phyloP scores from a whole-genome alignment of 2,888 invertebrate species.

The Marronus borbonicus region DNA sequence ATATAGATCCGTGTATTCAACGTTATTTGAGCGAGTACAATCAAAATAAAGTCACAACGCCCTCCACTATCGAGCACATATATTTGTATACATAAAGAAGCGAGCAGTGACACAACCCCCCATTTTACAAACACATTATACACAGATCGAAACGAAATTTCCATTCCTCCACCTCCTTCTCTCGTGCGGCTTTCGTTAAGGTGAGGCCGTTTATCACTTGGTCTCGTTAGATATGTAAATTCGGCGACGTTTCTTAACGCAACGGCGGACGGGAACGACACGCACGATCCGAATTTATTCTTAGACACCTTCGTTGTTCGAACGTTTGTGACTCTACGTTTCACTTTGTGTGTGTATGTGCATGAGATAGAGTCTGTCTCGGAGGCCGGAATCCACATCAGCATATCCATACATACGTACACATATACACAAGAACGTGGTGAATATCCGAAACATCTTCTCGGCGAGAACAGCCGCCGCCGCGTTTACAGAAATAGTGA shows the following conservation, averaged over 20 bases:
- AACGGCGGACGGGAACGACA: slow-evolving; percentile 41
- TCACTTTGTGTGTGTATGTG: not conserved
- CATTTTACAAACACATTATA: slow-evolving; percentile 10
- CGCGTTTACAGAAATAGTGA: slow-evolving; percentile 49
- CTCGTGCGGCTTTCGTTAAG: slow-evolving; percentile 45
- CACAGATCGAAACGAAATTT: slow-evolving; percentile 45
- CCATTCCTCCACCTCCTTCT: slow-evolving; percentile 26
- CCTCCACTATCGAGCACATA: not conserved
- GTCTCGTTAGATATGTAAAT: slow-evolving; percentile 47
- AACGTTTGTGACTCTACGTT: not conserved
- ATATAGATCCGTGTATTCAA: no score
- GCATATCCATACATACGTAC: slow-evolving; percentile 10
- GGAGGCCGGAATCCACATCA: slow-evolving; percentile 22
- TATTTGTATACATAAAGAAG: not conserved
- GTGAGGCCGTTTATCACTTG: slow-evolving; percentile 42
- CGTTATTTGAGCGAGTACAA: no score
- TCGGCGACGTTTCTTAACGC: slow-evolving; percentile 49
- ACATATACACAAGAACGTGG: not conserved
- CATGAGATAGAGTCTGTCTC: not conserved
- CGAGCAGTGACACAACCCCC: slow-evolving; percentile 33
- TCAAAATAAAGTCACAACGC: no score
- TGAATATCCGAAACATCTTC: slow-evolving; percentile 44
- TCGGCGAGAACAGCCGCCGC: slow-evolving; percentile 22
- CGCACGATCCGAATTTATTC: slow-evolving; percentile 51
- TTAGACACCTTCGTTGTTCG: slow-evolving; percentile 44